Base-by-base conservation (phyloP, 2,888 invertebrate species). In the Meiosimyza decipiens region DNA sequence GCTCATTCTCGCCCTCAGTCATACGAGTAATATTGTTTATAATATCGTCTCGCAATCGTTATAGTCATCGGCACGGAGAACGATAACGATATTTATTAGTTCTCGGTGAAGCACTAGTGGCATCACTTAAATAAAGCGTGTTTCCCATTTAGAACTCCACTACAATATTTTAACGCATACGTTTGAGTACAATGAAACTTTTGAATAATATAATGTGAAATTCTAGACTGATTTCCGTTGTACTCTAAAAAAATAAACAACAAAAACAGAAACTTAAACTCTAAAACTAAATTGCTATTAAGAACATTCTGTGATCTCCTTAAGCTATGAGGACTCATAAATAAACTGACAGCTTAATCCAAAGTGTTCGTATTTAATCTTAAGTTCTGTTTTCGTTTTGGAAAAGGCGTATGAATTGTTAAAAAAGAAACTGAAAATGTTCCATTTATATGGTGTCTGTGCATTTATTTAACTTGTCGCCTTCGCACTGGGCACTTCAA, bases 381-480 rank as follows among this genome's bases (percentile, higher is more conserved):
- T 15, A 6, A 40, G 40, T 4, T 40, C 40, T 40, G 40, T 40
- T 40, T 40, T 40, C 40, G 9, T 40, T 40, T 40, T 40, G 6
- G 9, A 40, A 40, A 40, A 40, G 40, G 40, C 40, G 40, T 40
- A 40, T 9, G 2, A 40, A 9, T 40, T 40, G 40, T 40, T 40
- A 40, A 40, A 40, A 40, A 40, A 40, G 1, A 40, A 40, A 40
- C 6, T 40, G 9, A 40, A 40, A 40, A 40, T 40, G 9, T 40
- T 40, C 40, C 40, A 6, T 64, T 18, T 15, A 55, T 55, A 16
- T 16, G 62, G 6, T 62, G 60, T 28, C 57, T 64, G 55, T 49
- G 55, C 54, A 50, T 71, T 11, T 62, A n/a, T 71, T 50, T 15
- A 52, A 57, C 40, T 71, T 71, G 59, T 65, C 65, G 65, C 59